Base-by-base conservation (phyloP, 2,113 vertebrate genomes). In the Propithecus coquereli region DNA sequence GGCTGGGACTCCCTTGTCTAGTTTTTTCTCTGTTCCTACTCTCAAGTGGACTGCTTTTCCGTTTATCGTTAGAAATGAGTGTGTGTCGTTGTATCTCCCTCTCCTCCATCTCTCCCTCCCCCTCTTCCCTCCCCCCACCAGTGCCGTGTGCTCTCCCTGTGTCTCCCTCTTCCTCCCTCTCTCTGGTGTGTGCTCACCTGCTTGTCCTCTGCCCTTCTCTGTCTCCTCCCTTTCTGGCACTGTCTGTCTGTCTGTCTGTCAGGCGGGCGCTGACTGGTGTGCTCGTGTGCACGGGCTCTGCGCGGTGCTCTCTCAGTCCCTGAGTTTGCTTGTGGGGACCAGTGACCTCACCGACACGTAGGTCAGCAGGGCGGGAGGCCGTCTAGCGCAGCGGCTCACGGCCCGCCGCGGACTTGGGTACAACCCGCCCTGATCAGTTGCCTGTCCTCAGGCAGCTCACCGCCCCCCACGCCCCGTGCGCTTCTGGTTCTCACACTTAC, bases 281-380 rank as follows among this genome's bases (percentile, higher is more conserved):
- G 14, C 81, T 59, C 2, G 1, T 47, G 65, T 25, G 32, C 57
- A 37, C 0, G 9, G n/a, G 43, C 25, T 81, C 32, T 59, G 32
- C 18, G 13, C 37, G 47, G 52, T 11, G 13, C 12, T 65, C 34
- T 71, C 22, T 65, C 61, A 10, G 8, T 65, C 9, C 27, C 61
- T 7, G 17, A 20, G 17, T 50, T 22, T 77, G 20, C 81, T n/a
- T 14, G n/a, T n/a, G 17, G 65, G 23, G 71, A 82, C 14, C 27
- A 5, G 66, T 34, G 66, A 40, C 9, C 59, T 87, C 37, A 27
- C 0, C n/a, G 23, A 13, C 0, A 13, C 0, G 0, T 65, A n/a
- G 52, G 23, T 65, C 14, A 59, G 45, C 63, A 6, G 63, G 70
- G 37, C 1, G 10, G 91, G 45, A 65, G 59, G 27, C 47, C 7